Evolutionary conservation across 2,797 vertebrate species (phyloP), one percentile per base, ranked within the genome.

Genomic region (Caiman crocodilus): DNA sequence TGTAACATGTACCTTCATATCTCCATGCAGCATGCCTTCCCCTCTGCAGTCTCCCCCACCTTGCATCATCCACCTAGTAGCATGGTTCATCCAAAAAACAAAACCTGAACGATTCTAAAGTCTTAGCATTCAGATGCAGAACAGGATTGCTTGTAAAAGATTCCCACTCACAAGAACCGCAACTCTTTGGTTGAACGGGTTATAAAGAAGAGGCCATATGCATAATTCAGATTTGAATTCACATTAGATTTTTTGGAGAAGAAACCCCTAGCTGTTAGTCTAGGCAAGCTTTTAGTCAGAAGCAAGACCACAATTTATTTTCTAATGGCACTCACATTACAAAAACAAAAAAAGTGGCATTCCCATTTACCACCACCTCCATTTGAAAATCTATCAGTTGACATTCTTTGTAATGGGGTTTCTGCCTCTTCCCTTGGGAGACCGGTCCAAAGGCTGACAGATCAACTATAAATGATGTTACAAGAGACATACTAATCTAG

Each of bases 361-460:
- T 80, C 1, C 2, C 18, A 78, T 58, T 15, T 83, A 9, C 73
- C 3, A 25, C 26, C 55, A 79, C 58, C 88, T 82, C 35, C 28
- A 79, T 2, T 30, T 23, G 55, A 58, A 87, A 78, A 78, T 61
- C 57, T 60, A 17, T 4, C 14, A 88, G 25, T 26, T 30, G 6
- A 59, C 20, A 57, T 57, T 71, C 20, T 80, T 65, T 25, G 65
- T 11, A 6, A 67, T 67, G n/a, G n/a, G n/a, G n/a, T 10, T 32
- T 67, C n/a, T 10, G 30, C 26, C 57, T 6, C 11, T 12, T 21
- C 69, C 4, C 3, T 35, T 76, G 25, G 2, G n/a, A 7, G 55
- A 6, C 79, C 25, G 12, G 65, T 42, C 17, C 35, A 42, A 20
- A 0, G 1, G n/a, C 21, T 56, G 77, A 73, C 0, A 0, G 13